Evolutionary conservation across 2,888 invertebrate genomes (phyloP).

Genomic region (Phengaris arion): DNA sequence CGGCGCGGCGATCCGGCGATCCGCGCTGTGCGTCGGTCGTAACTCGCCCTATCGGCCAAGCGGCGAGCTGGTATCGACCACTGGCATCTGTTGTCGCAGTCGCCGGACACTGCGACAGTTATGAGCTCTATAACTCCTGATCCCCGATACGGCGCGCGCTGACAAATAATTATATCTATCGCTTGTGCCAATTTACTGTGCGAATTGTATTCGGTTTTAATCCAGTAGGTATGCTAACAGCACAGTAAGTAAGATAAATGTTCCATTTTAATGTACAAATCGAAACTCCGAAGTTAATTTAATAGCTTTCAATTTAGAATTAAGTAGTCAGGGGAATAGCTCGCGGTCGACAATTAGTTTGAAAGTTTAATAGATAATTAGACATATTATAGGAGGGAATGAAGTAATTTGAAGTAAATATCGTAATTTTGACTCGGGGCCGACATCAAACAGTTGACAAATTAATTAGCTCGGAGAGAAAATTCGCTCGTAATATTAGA

Average conservation of each 20-base stretch:
- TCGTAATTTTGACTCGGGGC: background rate
- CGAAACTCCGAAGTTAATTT: background rate
- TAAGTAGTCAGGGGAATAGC: background rate
- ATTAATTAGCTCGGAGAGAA: conserved; percentile 4
- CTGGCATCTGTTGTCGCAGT: background rate
- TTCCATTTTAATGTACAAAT: background rate
- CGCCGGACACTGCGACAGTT: background rate
- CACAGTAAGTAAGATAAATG: background rate
- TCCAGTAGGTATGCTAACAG: background rate
- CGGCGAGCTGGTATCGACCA: conserved; percentile 5
- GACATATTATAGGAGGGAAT: background rate
- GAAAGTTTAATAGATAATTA: background rate
- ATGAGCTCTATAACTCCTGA: conserved; percentile 8
- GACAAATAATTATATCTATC: conserved; percentile 11
- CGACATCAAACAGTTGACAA: conserved; percentile 2
- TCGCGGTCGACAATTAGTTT: background rate
- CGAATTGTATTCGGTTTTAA: background rate
- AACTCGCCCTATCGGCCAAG: background rate
- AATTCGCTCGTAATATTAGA: background rate
- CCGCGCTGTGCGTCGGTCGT: background rate
- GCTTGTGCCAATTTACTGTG: background rate
- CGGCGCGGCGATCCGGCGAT: background rate
- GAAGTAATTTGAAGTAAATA: background rate
- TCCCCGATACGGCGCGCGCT: conserved; percentile 5
- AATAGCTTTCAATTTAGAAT: background rate